Base-by-base conservation (phyloP, 2,797 vertebrate genomes). In the Erpetoichthys calabaricus region DNA sequence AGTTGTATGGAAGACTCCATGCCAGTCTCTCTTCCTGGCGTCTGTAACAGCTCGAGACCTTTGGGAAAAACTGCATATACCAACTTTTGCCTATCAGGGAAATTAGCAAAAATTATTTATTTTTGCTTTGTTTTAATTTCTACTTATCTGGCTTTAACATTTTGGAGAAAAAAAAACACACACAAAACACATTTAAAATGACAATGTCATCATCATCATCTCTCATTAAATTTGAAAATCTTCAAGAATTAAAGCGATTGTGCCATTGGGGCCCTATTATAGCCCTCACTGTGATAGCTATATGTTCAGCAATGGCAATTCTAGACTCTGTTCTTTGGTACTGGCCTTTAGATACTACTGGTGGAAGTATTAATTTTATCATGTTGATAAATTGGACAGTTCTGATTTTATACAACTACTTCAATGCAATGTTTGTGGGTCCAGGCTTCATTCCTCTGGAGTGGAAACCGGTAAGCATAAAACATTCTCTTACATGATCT, bases 381-480 rank as follows among this genome's bases (percentile, higher is more conserved):
- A 91, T 97, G 83, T 89, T 99, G 63, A 84, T 98, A 73, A 97
- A 97, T 74, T 99, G 96, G 96, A 93, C 92, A 57, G 89, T 98
- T 65, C 94, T 98, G 74, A 99, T 99, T 74, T 89, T 99, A 64
- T 98, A 98, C 81, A 98, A 99, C 80, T 99, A 98, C 83, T 98
- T 98, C 75, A 98, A 89, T 65, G 95, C 94, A 61, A 92, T 99
- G 95, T 98, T 98, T 65, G 84, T 92, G 56, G 96, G 96, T 56
- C 96, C 95, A 56, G 96, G 96, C 62, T 92, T 91, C 77, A 91
- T 98, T 67, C 88, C 94, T 57, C 71, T 86, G 57, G 81, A 80
- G 44, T 98, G 96, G 96, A 93, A 87, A 83, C 92, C 95, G 78
- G 95, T 98, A 93, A 90, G 86, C 59, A 50, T 6, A 7, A 10